Conservation (phyloP, 2,797 vertebrate species). For the Helostoma temminkii region DNA sequence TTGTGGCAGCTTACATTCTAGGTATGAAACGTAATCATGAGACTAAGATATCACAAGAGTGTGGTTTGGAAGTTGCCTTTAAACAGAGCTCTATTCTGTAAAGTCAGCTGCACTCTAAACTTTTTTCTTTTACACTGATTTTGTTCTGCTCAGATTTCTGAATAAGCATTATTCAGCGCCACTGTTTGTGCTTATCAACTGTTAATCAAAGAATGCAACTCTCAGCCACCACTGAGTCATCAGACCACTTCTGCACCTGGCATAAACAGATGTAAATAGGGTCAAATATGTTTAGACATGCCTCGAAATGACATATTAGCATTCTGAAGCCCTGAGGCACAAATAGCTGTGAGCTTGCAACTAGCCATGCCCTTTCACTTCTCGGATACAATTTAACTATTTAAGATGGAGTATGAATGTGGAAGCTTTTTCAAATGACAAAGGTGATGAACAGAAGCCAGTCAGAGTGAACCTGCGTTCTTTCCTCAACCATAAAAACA, state of each 20-base stretch:
- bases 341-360: not conserved
- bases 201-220: slow-evolving; percentile 12
- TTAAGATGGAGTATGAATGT: slow-evolving; percentile 3
- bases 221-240: slow-evolving; percentile 26
- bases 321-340: slow-evolving; percentile 24
- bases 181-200: slow-evolving; percentile 13
- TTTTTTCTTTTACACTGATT: not conserved
- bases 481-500: too few species aligned
- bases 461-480: slow-evolving; percentile 4
- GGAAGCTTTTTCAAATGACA: not conserved
- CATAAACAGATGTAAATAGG: slow-evolving; percentile 19
- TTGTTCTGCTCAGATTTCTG: not conserved
- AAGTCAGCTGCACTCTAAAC: not conserved
- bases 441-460: not conserved
- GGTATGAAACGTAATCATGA: slow-evolving; percentile 60
- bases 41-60: slow-evolving; percentile 32
- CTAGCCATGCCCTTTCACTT: slow-evolving; percentile 11
- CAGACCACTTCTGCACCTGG: slow-evolving; percentile 22
- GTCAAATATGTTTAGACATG: slow-evolving; percentile 41
- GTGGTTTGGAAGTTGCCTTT: not conserved
- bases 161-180: slow-evolving; percentile 3
- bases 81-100: slow-evolving; percentile 25
- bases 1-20: slow-evolving; percentile 26
- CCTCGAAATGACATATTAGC: slow-evolving; percentile 10
- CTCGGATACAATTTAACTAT: not conserved